Base-by-base conservation (phyloP, 2,797 vertebrate species). In the Saxicola maurus region DNA sequence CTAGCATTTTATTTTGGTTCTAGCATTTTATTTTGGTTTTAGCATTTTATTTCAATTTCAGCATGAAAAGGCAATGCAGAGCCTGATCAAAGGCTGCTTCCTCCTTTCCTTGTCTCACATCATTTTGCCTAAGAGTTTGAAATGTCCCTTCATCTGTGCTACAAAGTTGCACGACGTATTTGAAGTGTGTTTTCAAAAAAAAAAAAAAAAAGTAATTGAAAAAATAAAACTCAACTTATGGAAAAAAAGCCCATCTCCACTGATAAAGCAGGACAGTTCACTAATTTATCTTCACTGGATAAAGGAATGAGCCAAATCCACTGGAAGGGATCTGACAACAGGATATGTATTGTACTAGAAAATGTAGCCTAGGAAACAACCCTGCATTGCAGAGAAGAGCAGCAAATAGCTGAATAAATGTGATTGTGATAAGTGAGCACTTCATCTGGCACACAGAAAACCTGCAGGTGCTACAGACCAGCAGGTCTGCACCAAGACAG, bases 281-380 rank as follows among this genome's bases (percentile, higher is more conserved):
- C 25, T 72, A 30, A 74, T 85, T 83, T 49, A 35, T 81, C 40
- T 83, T 71, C 42, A 37, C 1, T 3, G 11, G 55, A 81, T 86
- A 72, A 59, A 77, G 23, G 51, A 77, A 59, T 14, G 46, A 74
- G 28, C 51, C 87, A 93, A 93, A 86, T 21, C 21, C 55, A 62
- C 21, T 24, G 78, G 73, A 55, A 38, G 31, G 59, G 48, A 18
- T 59, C 20, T 68, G 79, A 86, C 79, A 87, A 62, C 30, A 90
- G 62, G 48, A 48, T 68, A 62, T 72, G 43, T 25, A 81, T 85
- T 85, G 46, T 12, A 68, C 31, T 33, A 62, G 62, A 37, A 93
- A 90, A 92, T 75, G 93, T 86, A 94, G 90, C 90, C 91, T 93
- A 89, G 86, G 91, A 91, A 95, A 92, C 86, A 91, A 87, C 42